phyloP scores from a whole-genome alignment of 2,797 vertebrate species.

The Myoxocephalus aenaeus region DNA sequence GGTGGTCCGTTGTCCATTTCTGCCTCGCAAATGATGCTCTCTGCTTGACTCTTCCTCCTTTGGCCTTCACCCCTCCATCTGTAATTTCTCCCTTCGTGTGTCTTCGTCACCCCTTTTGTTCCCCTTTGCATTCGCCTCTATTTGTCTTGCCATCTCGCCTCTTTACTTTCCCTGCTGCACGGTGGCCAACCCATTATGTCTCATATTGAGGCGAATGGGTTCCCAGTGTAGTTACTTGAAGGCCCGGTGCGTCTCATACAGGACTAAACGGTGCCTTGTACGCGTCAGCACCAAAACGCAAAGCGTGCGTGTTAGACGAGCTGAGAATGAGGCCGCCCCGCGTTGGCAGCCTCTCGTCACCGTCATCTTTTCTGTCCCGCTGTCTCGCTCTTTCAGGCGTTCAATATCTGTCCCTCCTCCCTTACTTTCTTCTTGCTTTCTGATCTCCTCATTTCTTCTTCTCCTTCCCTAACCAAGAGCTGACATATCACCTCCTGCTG shows the following conservation, averaged over 20 bases:
- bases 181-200: not conserved
- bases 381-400: slow-evolving; percentile 26
- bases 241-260: not conserved
- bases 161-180: slow-evolving; percentile 16
- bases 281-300: not conserved
- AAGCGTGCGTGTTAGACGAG: not conserved
- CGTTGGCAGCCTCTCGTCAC: not conserved
- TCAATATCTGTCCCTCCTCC: slow-evolving; percentile 5
- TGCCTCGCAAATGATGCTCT: slow-evolving; percentile 57
- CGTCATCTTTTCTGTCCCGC: not conserved
- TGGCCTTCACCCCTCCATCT: slow-evolving; percentile 35
- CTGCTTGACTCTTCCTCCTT: slow-evolving; percentile 55
- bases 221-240: not conserved
- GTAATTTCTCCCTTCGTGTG: slow-evolving; percentile 48
- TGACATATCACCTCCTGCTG: slow-evolving; percentile 31
- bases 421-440: slow-evolving; percentile 6
- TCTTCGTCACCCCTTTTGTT: slow-evolving; percentile 35
- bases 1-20: slow-evolving; percentile 48
- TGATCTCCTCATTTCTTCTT: slow-evolving; percentile 8
- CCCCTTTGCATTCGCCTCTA: not conserved
- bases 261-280: not conserved
- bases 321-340: not conserved
- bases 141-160: slow-evolving; percentile 12
- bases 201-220: not conserved
- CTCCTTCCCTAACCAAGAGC: not conserved